A percentile compares a stretch with the other conserved stretches of the same genome.
These are phyloP conservation scores for Camelus dromedarius DNA, from an alignment of 2,113 vertebrate genomes.

Conservation along the genomic window DNA sequence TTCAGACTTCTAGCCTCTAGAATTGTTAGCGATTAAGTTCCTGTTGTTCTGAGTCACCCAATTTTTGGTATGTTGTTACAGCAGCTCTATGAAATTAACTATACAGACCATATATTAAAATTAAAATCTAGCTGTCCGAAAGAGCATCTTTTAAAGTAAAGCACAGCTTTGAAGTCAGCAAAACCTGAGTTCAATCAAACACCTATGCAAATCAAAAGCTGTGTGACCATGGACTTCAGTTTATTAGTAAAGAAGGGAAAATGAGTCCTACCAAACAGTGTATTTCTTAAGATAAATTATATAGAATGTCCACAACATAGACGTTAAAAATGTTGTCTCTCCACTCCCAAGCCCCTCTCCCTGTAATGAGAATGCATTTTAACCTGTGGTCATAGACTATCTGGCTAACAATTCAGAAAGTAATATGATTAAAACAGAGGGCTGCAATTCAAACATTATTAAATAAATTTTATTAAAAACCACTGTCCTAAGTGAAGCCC, in stretches of 20 bases:
- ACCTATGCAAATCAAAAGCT: background rate
- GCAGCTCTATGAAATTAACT: background rate
- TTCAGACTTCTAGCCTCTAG: background rate
- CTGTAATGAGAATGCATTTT: background rate
- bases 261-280: background rate
- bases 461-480: background rate
- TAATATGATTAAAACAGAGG: background rate
- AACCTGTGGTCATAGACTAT: background rate
- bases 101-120: background rate
- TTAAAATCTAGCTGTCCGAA: background rate
- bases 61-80: background rate
- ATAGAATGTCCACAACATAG: background rate
- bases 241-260: background rate
- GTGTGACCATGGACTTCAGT: background rate
- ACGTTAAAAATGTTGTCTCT: background rate
- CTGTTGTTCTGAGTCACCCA: background rate
- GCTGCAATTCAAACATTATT: background rate
- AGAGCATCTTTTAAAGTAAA: background rate
- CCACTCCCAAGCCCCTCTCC: background rate
- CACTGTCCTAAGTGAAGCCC: background rate
- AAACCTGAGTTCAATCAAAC: background rate
- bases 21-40: background rate
- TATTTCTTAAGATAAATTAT: background rate
- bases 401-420: background rate
- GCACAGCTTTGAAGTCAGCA: background rate